Conservation (phyloP, 2,797 vertebrate genomes). For the Ataeniobius toweri region DNA sequence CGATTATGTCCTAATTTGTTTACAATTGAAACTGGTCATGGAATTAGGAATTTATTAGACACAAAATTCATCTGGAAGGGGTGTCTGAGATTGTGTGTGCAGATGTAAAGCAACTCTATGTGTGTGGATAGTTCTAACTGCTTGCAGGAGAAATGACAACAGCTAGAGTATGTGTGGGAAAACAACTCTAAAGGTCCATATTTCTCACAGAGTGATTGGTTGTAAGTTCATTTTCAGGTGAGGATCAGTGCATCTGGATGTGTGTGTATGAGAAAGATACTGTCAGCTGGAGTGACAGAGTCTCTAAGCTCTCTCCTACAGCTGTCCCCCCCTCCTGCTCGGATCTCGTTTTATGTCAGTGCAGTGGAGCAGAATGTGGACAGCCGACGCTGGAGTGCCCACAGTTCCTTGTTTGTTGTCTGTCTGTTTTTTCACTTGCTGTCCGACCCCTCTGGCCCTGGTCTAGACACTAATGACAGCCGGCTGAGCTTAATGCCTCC, state of each 20-base stretch:
- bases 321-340: slow-evolving; percentile 32
- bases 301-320: slow-evolving; percentile 31
- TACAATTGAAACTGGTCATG: slow-evolving; percentile 73
- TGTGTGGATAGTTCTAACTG: neutral
- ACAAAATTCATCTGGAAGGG: slow-evolving; percentile 43
- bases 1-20: slow-evolving; percentile 78
- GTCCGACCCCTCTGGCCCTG: slow-evolving; percentile 65
- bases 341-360: slow-evolving; percentile 38
- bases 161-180: neutral
- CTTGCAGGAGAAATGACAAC: neutral
- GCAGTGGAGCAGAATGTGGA: slow-evolving; percentile 44
- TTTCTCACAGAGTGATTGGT: slow-evolving; percentile 12
- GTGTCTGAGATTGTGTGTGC: neutral
- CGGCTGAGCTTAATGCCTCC: slow-evolving; percentile 61
- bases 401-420: slow-evolving; percentile 57
- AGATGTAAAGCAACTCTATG: neutral
- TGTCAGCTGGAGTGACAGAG: slow-evolving; percentile 26
- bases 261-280: slow-evolving; percentile 6
- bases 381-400: slow-evolving; percentile 30
- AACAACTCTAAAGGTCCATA: neutral
- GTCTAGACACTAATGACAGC: slow-evolving; percentile 74
- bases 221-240: slow-evolving; percentile 31
- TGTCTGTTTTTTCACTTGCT: slow-evolving; percentile 29
- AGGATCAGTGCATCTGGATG: slow-evolving; percentile 11
- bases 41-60: slow-evolving; percentile 74